Percentiles rank a stretch among this genome's conserved stretches.
Evolutionary conservation across 2,797 vertebrate genomes (phyloP).

Genomic region (Halcyon chelicuti): DNA sequence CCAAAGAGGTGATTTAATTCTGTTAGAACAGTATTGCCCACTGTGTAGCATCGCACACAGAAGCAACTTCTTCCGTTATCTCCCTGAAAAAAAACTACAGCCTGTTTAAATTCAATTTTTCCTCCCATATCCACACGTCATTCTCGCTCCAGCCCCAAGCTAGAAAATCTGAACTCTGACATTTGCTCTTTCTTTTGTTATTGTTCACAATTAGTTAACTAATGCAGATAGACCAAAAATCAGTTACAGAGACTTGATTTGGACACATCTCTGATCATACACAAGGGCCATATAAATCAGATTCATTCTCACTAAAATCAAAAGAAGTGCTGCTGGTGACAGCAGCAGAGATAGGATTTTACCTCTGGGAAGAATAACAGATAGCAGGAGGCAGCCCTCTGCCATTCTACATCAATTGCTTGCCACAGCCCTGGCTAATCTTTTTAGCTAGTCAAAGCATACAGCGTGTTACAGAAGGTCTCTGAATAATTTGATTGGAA

Average conservation of each 20-base stretch:
- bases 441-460: neutral
- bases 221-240: neutral
- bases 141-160: neutral
- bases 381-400: neutral
- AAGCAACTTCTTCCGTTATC: neutral
- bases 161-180: neutral
- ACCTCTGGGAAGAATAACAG: neutral
- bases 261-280: neutral
- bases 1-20: neutral
- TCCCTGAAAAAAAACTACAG: neutral
- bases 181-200: neutral
- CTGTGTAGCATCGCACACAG: neutral
- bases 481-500: neutral
- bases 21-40: neutral
- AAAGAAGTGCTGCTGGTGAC: neutral
- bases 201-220: neutral
- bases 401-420: neutral
- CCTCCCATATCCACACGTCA: neutral
- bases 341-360: conserved; percentile 19
- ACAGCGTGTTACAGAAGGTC: neutral
- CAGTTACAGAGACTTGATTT: neutral
- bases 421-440: neutral
- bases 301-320: neutral
- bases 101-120: neutral
- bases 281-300: neutral